Percentiles rank a stretch among this genome's conserved stretches.
Evolutionary conservation across 2,113 vertebrate genomes (phyloP).

Genomic region (Neogobius melanostomus): DNA sequence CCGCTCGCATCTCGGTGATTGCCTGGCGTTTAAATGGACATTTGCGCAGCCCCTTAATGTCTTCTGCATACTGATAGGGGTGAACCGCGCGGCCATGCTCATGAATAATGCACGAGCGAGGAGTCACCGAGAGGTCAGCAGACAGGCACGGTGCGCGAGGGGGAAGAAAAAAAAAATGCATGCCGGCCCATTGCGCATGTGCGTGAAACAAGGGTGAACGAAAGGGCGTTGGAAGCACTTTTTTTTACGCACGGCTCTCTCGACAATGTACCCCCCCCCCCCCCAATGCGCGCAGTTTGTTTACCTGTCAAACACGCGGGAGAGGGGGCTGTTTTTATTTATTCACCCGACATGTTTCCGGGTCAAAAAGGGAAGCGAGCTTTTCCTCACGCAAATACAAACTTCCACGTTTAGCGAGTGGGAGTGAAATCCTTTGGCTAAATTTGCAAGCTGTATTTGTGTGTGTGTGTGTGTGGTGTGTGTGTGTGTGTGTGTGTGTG

Average conservation of each 20-base stretch:
- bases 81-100: conserved; percentile 83
- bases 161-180: conserved; percentile 28
- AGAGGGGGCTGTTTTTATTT: conserved; percentile 53
- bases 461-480: no score
- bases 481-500: no score
- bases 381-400: conserved; percentile 36
- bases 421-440: background rate
- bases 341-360: conserved; percentile 50
- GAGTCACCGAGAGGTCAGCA: conserved; percentile 95
- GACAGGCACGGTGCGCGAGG: conserved; percentile 74
- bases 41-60: conserved; percentile 85
- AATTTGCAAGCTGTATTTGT: background rate
- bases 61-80: conserved; percentile 90
- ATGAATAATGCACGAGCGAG: conserved; percentile 91
- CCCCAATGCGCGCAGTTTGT: conserved; percentile 17
- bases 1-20: conserved; percentile 34
- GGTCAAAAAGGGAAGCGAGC: conserved; percentile 17
- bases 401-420: conserved; percentile 22
- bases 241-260: background rate
- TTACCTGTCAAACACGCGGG: conserved; percentile 35
- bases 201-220: background rate
- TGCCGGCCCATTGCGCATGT: conserved; percentile 6
- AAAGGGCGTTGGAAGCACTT: background rate
- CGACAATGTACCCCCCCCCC: background rate
- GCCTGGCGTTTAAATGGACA: conserved; percentile 84